Percentiles rank a stretch among this genome's conserved stretches.
Conservation (phyloP, 1,140 invertebrate species). For the Danaus melanippus region DNA sequence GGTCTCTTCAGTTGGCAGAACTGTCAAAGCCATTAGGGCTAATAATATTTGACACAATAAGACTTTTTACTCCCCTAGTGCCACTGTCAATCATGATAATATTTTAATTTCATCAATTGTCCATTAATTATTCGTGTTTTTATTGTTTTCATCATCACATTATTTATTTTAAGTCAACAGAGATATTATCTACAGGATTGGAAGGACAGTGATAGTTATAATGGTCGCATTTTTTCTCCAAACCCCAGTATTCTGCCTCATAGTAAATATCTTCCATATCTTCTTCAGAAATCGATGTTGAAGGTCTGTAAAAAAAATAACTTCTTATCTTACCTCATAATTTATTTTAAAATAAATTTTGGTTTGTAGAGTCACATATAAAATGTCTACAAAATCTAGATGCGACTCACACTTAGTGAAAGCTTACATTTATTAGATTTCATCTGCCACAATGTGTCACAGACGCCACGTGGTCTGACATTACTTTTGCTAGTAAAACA, state of each 20-base stretch:
- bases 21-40: too few species aligned
- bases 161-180: constrained; percentile 13
- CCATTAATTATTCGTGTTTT: constrained; percentile 5
- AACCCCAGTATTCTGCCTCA: constrained; percentile 53
- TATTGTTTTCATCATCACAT: not conserved
- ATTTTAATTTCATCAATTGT: constrained; percentile 8
- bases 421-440: constrained; percentile 21
- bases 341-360: too few species aligned
- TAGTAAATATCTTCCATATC: constrained; percentile 50
- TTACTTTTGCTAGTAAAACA: constrained; percentile 15
- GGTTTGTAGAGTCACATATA: not conserved
- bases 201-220: constrained; percentile 31
- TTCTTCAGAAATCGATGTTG: constrained; percentile 47
- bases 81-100: too few species aligned
- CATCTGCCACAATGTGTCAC: constrained; percentile 21
- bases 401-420: constrained; percentile 5
- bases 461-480: constrained; percentile 20
- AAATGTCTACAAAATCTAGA: constrained; percentile 12
- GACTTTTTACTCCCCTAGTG: too few species aligned
- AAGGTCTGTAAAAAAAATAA: constrained; percentile 38
- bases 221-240: constrained; percentile 32
- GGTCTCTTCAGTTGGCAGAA: too few species aligned
- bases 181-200: constrained; percentile 35
- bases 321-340: too few species aligned
- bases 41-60: too few species aligned